Evolutionary conservation across 92 coral and sea anemone species (phyloP), one percentile per base, ranked within the genome.

Genomic region (Phymanthus crucifer): DNA sequence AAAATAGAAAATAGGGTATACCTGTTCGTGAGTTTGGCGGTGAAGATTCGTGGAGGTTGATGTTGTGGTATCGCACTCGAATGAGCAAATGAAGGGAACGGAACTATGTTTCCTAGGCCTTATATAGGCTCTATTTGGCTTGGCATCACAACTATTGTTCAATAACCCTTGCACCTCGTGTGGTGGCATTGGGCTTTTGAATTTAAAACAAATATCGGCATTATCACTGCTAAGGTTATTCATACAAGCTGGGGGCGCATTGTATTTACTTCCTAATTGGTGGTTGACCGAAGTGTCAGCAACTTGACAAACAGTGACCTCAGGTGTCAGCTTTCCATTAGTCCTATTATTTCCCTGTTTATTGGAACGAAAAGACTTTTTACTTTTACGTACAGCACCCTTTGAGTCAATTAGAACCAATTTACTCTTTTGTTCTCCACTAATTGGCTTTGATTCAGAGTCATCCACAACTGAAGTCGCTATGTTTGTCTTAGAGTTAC

Each of bases 251-350:
- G 71, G 37, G 71, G 71, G 37, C 31, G 23, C 71, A 18, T 23
- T 66, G 37, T 66, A 29, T 4, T 66, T 18, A 66, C 31, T 12
- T 29, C 71, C 38, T 34, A 66, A 34, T 31, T 0, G 31, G 31
- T 12, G 71, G 16, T 38, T 66, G 31, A 66, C 71, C 37, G 71
- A 66, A 9, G 24, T 66, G 71, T 66, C 31, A 3, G 71, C 11
- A 23, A 38, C 38, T 66, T 6, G 38, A 29, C 71, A 27, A 66
- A 66, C 71, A 66, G 40, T 34, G 37, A 29, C 71, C 31, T 29
- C 16, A 27, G 71, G 37, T 66, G 71, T 66, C 6, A 66, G 31
- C 38, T 66, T 66, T 66, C 31, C 71, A 66, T 23, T 66, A 66
- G 31, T 0, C 1, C 31, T 66, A 11, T 29, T 7, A 23, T 12